Conservation (phyloP, 2,797 vertebrate species). For the Chloroceryle inda region DNA sequence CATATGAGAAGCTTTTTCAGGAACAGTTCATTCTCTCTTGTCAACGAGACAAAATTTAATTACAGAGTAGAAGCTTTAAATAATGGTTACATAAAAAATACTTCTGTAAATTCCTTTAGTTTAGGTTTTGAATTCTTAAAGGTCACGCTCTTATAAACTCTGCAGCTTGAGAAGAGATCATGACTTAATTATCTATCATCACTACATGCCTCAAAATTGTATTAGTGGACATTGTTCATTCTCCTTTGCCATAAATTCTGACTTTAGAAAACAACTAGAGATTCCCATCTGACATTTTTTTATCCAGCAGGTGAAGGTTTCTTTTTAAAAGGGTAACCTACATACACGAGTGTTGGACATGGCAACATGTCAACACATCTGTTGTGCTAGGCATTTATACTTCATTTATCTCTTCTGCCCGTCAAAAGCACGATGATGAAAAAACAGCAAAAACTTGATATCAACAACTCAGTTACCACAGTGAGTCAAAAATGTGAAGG, state of each 20-base stretch:
- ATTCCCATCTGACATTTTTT: not conserved
- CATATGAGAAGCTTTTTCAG: conserved; percentile 48
- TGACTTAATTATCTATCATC: not conserved
- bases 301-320: not conserved
- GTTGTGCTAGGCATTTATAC: not conserved
- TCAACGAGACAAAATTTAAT: conserved; percentile 56
- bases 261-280: not conserved
- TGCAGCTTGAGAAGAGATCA: conserved; percentile 4
- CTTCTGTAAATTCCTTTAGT: conserved; percentile 22
- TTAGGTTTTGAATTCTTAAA: conserved; percentile 28
- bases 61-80: conserved; percentile 41
- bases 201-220: not conserved
- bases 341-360: not conserved
- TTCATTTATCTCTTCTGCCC: not conserved
- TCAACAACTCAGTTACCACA: not conserved
- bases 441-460: not conserved
- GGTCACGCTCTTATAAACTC: not conserved
- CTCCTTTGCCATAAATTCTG: not conserved
- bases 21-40: conserved; percentile 55
- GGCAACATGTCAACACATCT: not conserved
- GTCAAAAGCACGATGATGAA: not conserved
- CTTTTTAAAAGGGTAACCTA: not conserved
- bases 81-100: conserved; percentile 34
- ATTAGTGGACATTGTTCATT: not conserved
- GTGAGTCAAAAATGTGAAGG: not conserved